phyloP scores from a whole-genome alignment of 2,888 invertebrate genomes.

The Thecophora atra region DNA sequence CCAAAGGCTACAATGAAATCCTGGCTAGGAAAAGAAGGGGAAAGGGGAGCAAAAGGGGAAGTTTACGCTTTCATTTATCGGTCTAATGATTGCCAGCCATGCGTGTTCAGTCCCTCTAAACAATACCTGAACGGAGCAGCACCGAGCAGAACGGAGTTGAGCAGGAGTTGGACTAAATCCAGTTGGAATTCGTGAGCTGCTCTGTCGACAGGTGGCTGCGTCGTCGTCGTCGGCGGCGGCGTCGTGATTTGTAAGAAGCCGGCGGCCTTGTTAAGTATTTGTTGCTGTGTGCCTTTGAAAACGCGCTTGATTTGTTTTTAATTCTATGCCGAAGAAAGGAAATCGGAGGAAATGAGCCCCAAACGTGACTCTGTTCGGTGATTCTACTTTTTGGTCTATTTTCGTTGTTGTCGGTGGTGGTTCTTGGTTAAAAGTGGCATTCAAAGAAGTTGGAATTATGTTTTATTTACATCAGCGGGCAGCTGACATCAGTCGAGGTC shows the following conservation, averaged over 20 bases:
- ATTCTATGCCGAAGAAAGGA: background rate
- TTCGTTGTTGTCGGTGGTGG: background rate
- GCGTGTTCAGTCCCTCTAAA: constrained; percentile 44
- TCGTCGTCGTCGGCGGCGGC: background rate
- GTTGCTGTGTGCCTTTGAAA: background rate
- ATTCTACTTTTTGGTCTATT: background rate
- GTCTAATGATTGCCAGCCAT: constrained; percentile 54
- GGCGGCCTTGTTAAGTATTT: background rate
- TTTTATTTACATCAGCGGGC: background rate
- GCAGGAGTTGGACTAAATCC: background rate
- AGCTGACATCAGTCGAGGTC: constrained; percentile 49
- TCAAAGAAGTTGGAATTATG: background rate
- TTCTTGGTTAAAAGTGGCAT: background rate
- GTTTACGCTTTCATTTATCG: constrained; percentile 55
- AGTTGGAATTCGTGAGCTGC: background rate
- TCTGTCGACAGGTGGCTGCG: background rate
- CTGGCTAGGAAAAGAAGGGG: background rate
- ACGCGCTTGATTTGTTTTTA: background rate
- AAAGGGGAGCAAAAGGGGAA: constrained; percentile 34
- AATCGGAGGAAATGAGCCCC: background rate
- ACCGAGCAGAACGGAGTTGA: background rate
- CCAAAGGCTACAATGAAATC: background rate
- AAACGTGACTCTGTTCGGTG: constrained; percentile 19
- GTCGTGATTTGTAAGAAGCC: background rate
- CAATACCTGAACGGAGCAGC: constrained; percentile 5